Evolutionary conservation across 1,140 invertebrate genomes (phyloP), one percentile per base, ranked within the genome.

Genomic region (Melitaea cinxia): DNA sequence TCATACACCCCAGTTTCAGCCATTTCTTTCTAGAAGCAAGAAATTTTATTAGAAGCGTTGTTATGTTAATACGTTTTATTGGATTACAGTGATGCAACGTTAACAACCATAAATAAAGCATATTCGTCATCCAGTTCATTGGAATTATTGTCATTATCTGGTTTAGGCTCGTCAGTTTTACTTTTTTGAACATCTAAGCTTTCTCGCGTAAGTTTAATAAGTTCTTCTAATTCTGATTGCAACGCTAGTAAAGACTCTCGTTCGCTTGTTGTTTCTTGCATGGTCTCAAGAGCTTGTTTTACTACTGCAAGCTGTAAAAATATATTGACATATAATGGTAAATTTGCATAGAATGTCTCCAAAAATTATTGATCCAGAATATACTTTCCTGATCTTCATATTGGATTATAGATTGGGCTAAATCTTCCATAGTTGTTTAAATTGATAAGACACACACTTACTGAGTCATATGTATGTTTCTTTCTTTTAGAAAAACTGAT

Each of bases 201-300:
- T 75, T 93, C 92, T 76, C 91, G 87, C 1, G 95, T 95, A 24
- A 96, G 87, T 4, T 91, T 84, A 33, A 96, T 93, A 1, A 95
- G 85, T 82, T 95, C 93, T 72, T 93, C 79, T 30, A 96, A 90
- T 77, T 94, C 93, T 17, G 91, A 88, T 73, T 94, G 92, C 7
- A 96, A 80, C 45, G 91, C 91, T 15, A 92, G 60, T 28, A 95
- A 84, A 57, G 93, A 93, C 17, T 93, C 89, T 14, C 85, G 91
- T 64, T 95, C 93, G 5, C 83, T 70, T 17, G 86, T 70, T 17
- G 86, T 91, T 58, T 92, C 83, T 47, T 85, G 72, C 14, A 89
- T 87, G n/a, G 70, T 69, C 68, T 86, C 75, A 12, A 95, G 71
- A 15, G 94, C 92, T 65, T 93, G 77, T 62, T 93, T 88, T 2